Evolutionary conservation across 2,888 invertebrate species (phyloP), one percentile per base, ranked within the genome.

Genomic region (Noctua comes): DNA sequence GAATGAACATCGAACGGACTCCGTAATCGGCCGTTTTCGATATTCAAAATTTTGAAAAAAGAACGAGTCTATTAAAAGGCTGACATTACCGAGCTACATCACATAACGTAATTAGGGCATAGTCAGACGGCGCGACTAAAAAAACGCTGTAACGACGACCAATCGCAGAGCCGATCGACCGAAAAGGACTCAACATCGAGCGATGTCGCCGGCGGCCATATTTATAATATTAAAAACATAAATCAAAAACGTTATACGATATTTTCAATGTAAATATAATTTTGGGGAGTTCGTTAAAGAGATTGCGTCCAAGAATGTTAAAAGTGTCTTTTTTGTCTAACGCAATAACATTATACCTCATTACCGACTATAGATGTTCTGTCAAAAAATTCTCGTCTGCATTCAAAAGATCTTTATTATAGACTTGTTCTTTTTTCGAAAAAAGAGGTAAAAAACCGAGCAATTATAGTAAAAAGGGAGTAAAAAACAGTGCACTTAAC

Each of bases 151-250:
- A 90, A 91, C 89, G 89, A 91, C 91, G 93, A 93, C 96, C 96
- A 96, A 96, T 96, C 93, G 92, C 91, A 86, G 90, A 85, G 89
- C 89, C 91, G 92, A 93, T 93, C 93, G 92, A 90, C 92, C 90
- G 88, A 92, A 93, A 92, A 93, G 93, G 93, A 93, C 91, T 88
- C 88, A 87, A 86, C 90, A 91, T 90, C 89, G 82, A 88, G 84
- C 92, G 86, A 90, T 91, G 92, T 91, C 93, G 96, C 96, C 95
- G 91, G 87, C 94, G 94, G 96, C 95, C 95, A 95, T 96, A 92
- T 93, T 95, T 94, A 95, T 93, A 95, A 94, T 95, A 95, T 95
- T 94, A 94, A 94, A 94, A 93, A 90, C 95, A 95, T 96, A 96
- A 96, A 96, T 96, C 96, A 96, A 92, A 95, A 94, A 88, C 86